A percentile compares a stretch with the other conserved stretches of the same genome.
Evolutionary conservation across 2,113 vertebrate genomes (phyloP).

Genomic region (Stegastes partitus): DNA sequence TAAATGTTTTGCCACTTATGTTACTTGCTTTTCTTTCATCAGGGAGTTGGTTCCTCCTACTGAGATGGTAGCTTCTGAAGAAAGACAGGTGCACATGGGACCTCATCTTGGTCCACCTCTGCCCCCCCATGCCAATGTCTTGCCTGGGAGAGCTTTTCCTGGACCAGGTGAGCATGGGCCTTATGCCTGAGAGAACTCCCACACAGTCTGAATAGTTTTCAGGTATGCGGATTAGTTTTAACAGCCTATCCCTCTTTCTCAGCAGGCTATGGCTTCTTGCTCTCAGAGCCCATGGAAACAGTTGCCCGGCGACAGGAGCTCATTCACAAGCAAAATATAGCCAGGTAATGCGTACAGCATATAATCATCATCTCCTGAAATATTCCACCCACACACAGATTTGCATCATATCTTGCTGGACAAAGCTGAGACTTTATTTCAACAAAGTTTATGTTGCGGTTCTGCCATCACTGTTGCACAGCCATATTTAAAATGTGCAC

Average conservation of each 20-base stretch:
- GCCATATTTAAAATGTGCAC: conserved; percentile 17
- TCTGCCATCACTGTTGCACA: not conserved
- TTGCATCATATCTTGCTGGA: conserved; percentile 8
- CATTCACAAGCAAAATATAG: conserved; percentile 93
- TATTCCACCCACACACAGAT: conserved; percentile 10
- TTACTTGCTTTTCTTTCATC: conserved; percentile 12
- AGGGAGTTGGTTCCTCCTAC: conserved; percentile 89
- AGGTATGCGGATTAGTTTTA: not conserved
- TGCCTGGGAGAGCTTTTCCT: conserved; percentile 86
- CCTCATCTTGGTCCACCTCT: conserved; percentile 87
- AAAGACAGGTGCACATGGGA: conserved; percentile 89
- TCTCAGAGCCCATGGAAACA: conserved; percentile 91
- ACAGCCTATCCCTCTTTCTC: conserved; percentile 16
- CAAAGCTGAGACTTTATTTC: not conserved
- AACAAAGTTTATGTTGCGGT: not conserved
- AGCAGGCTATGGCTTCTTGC: conserved; percentile 90
- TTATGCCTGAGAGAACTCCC: conserved; percentile 1
- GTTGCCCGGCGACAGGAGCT: conserved; percentile 93
- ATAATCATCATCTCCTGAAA: conserved; percentile 20
- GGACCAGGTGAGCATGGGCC: conserved; percentile 81
- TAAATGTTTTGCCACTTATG: not conserved
- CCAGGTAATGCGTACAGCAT: conserved; percentile 86
- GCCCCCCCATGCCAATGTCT: conserved; percentile 83
- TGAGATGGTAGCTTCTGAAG: conserved; percentile 89
- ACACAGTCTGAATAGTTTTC: not conserved